Percentiles rank a stretch among this genome's conserved stretches.
Conservation (phyloP, 2,113 vertebrate genomes). For the Neolamprologus longior region DNA sequence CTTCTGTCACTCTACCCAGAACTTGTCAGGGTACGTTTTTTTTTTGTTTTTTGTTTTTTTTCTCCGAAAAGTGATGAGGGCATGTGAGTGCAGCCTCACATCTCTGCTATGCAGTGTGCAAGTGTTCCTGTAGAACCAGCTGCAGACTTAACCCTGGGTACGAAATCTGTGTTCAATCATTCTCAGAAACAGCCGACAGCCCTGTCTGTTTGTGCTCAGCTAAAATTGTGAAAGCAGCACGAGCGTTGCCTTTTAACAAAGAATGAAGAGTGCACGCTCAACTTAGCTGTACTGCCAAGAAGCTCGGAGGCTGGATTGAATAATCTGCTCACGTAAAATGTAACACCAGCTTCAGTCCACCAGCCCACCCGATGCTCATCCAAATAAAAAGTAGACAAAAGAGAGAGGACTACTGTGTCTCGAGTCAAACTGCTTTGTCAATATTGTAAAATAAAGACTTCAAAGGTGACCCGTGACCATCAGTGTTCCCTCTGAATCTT, state of each 20-base stretch:
- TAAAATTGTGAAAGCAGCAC: background rate
- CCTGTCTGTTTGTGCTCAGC: background rate
- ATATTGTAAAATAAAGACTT: constrained; percentile 21
- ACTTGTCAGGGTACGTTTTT: constrained; percentile 25
- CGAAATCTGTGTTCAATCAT: constrained; percentile 20
- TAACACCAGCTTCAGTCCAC: background rate
- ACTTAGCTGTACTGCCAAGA: background rate
- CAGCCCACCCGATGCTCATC: background rate
- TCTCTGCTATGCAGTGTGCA: constrained; percentile 1
- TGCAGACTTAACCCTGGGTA: background rate
- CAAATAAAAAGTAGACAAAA: constrained; percentile 18
- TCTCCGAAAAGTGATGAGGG: background rate
- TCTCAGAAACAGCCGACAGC: background rate
- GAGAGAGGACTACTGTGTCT: background rate
- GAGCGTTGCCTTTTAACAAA: background rate
- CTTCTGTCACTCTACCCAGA: constrained; percentile 12
- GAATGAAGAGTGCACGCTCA: background rate
- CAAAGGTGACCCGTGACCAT: constrained; percentile 24
- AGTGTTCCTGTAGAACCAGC: background rate
- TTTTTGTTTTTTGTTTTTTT: background rate
- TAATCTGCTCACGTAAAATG: background rate
- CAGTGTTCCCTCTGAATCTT: constrained; percentile 1
- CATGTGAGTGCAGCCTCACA: background rate
- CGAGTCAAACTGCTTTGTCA: background rate
- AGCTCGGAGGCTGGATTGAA: background rate